A percentile compares a stretch with the other conserved stretches of the same genome.
Evolutionary conservation across 2,888 invertebrate genomes (phyloP).

Genomic region (Diplazon laetatorius): DNA sequence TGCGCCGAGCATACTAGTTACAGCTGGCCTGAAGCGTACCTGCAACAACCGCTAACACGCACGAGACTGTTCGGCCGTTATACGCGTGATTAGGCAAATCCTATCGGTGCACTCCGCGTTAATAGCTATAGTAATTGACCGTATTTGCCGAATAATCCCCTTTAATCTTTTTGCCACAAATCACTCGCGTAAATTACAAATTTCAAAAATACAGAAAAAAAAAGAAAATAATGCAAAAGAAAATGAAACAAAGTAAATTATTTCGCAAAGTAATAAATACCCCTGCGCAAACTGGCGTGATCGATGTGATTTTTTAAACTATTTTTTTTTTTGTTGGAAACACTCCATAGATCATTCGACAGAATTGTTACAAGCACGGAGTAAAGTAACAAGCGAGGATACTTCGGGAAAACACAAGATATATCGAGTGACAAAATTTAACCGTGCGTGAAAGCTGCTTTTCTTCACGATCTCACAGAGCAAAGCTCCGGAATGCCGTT

Average conservation of each 20-base stretch:
- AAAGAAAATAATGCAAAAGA: neutral
- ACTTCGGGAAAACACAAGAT: conserved; percentile 10
- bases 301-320: no score
- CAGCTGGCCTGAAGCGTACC: neutral
- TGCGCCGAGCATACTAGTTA: conserved; percentile 8
- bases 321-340: neutral
- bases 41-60: neutral
- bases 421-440: conserved; percentile 65
- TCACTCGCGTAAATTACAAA: neutral
- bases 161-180: conserved; percentile 21
- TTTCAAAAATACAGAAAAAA: neutral
- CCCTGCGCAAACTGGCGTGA: no score
- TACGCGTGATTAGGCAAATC: conserved; percentile 39
- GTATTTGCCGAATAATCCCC: conserved; percentile 34
- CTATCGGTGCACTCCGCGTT: conserved; percentile 28
- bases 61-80: conserved; percentile 29
- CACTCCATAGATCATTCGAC: neutral
- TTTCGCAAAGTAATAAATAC: no score
- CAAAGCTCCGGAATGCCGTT: conserved; percentile 3
- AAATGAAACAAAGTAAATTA: no score
- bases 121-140: conserved; percentile 39
- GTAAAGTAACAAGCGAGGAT: conserved; percentile 10
- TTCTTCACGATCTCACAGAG: conserved; percentile 55
- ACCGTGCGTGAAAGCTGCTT: conserved; percentile 73
- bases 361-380: neutral